Conservation (phyloP, 2,888 invertebrate genomes). For the Ophion slaviceki region DNA sequence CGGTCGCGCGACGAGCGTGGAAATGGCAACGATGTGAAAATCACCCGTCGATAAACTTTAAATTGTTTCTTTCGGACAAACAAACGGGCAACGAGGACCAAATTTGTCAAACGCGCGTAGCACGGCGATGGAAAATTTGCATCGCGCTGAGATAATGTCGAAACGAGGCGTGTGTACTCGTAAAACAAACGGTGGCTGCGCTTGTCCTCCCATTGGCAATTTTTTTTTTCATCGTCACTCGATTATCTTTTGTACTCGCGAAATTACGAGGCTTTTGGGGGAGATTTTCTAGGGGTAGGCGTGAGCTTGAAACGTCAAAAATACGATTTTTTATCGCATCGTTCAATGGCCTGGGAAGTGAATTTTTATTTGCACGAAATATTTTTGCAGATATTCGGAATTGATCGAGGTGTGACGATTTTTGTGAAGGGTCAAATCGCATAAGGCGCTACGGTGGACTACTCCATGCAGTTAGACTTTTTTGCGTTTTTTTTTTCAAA, state of each 20-base stretch:
- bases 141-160: neutral
- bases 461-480: too few relatives aligned
- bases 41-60: conserved; percentile 56
- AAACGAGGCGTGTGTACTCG: neutral
- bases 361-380: too few relatives aligned
- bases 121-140: neutral
- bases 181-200: neutral
- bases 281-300: neutral
- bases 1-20: conserved; percentile 20
- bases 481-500: too few relatives aligned
- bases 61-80: conserved; percentile 44
- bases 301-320: neutral
- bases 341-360: too few relatives aligned
- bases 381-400: too few relatives aligned
- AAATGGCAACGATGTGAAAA: conserved; percentile 53
- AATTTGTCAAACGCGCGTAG: conserved; percentile 9
- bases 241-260: neutral
- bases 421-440: too few relatives aligned
- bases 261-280: neutral
- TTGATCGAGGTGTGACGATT: too few relatives aligned
- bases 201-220: neutral
- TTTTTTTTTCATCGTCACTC: neutral
- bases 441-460: too few relatives aligned
- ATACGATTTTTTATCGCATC: too few relatives aligned
- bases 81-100: conserved; percentile 10